Conservation (phyloP, 1,140 invertebrate species). For the Bilobella aurantiaca region DNA sequence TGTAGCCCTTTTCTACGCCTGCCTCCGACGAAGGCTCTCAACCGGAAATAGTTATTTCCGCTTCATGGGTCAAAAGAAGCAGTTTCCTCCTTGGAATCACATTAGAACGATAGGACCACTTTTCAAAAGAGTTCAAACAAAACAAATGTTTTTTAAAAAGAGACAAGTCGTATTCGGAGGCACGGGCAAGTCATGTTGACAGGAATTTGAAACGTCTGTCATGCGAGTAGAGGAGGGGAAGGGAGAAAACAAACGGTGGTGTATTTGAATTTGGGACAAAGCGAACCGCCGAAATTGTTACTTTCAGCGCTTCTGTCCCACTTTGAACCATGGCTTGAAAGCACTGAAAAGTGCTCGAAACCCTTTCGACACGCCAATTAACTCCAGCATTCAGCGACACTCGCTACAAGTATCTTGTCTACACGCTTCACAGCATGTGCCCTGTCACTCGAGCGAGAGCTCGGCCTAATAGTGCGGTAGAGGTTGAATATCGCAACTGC, state of each 20-base stretch:
- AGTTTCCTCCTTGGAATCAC: neutral
- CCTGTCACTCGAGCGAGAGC: too few relatives aligned
- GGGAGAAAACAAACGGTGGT: neutral
- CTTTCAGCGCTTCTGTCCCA: too few relatives aligned
- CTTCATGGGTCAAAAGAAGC: slow-evolving; percentile 6
- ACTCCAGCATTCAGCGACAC: neutral
- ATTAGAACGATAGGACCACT: neutral
- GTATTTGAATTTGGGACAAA: neutral
- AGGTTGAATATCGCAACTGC: too few relatives aligned
- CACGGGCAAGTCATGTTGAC: neutral
- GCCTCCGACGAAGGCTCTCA: too few relatives aligned
- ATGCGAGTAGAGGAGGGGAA: neutral
- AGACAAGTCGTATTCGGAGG: too few relatives aligned
- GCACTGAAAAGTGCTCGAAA: neutral
- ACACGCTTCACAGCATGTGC: too few relatives aligned
- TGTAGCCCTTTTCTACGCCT: too few relatives aligned
- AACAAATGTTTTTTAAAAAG: too few relatives aligned
- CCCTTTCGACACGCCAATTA: neutral
- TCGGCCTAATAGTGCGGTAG: too few relatives aligned
- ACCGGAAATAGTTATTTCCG: slow-evolving; percentile 9
- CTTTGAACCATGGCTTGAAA: too few relatives aligned
- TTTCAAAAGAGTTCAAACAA: neutral
- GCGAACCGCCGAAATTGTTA: neutral
- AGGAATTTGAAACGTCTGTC: slow-evolving; percentile 4
- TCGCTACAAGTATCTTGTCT: too few relatives aligned